Base-by-base conservation (phyloP, 2,113 vertebrate genomes). In the Malaclemys terrapin region DNA sequence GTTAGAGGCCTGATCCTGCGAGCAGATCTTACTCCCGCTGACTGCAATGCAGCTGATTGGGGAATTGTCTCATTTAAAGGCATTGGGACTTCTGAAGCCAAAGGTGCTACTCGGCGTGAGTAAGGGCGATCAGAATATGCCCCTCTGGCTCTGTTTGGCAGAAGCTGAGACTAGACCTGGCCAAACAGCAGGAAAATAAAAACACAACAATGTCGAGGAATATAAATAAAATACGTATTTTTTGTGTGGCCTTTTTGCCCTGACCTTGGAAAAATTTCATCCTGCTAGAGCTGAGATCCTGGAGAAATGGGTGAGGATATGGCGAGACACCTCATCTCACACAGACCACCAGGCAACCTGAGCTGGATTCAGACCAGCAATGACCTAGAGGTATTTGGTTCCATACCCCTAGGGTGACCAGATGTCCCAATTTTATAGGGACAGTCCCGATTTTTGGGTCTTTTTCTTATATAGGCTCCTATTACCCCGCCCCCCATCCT, bases 1-100 rank as follows among this genome's bases (percentile, higher is more conserved):
- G 90, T 93, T 89, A 91, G 89, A 95, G 89, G 78, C 53, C 89
- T 52, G 89, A 87, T 82, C 88, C 84, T 94, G 89, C 86, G 91
- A 90, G 92, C 65, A 22, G 65, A 38, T 72, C n/a, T 72, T n/a
- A 29, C 42, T 27, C 24, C 6, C 3, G 3, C 42, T 27, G 75
- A 47, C 42, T 78, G 75, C 42, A 45, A 29, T 5, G 42, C 25
- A 47, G 24, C 12, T 47, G 13, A 8, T 13, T 29, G 75, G 22
- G 42, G 45, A 13, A 14, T 5, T 27, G 42, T 7, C 42, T 42
- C 75, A 12, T 78, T 47, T 47, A 25, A 47, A 47, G 65, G 65
- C 65, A 72, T 5, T 22, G n/a, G 19, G 17, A 72, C 42, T 29
- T 27, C 42, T 25, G 6, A 14, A 47, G 75, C 24, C 47, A 27